Conservation (phyloP, 2,888 invertebrate species). For the Diarsia brunnea region DNA sequence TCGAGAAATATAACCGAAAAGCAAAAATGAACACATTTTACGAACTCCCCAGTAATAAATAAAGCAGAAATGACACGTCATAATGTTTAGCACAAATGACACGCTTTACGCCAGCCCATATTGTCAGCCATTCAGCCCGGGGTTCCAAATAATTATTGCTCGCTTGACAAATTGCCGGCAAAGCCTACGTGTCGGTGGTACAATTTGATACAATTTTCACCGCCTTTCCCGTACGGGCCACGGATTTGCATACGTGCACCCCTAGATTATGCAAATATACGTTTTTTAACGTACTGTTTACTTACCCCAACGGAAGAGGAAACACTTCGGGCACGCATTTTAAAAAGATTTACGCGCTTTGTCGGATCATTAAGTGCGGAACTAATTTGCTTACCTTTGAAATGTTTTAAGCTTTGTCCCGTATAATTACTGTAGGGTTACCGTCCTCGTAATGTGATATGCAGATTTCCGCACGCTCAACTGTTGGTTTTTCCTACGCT, state of each 20-base stretch:
- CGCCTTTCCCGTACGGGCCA: constrained; percentile 85
- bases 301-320: constrained; percentile 84
- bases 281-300: constrained; percentile 87
- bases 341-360: constrained; percentile 91
- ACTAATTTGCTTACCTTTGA: constrained; percentile 91
- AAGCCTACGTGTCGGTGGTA: constrained; percentile 86
- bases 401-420: constrained; percentile 89
- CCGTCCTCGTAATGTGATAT: constrained; percentile 87
- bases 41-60: constrained; percentile 50
- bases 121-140: constrained; percentile 78
- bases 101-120: constrained; percentile 69
- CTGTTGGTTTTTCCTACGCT: constrained; percentile 77
- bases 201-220: constrained; percentile 91
- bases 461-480: constrained; percentile 80
- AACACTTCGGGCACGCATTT: constrained; percentile 87
- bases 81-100: constrained; percentile 66
- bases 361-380: constrained; percentile 90
- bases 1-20: not conserved
- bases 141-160: constrained; percentile 88
- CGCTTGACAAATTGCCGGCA: constrained; percentile 89
- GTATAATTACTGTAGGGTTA: constrained; percentile 86
- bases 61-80: constrained; percentile 64
- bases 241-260: constrained; percentile 88
- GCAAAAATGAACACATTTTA: constrained; percentile 21
- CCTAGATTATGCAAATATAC: constrained; percentile 88